Evolutionary conservation across 2,888 invertebrate species (phyloP), one percentile per base, ranked within the genome.

Genomic region (Smittia aterrima): DNA sequence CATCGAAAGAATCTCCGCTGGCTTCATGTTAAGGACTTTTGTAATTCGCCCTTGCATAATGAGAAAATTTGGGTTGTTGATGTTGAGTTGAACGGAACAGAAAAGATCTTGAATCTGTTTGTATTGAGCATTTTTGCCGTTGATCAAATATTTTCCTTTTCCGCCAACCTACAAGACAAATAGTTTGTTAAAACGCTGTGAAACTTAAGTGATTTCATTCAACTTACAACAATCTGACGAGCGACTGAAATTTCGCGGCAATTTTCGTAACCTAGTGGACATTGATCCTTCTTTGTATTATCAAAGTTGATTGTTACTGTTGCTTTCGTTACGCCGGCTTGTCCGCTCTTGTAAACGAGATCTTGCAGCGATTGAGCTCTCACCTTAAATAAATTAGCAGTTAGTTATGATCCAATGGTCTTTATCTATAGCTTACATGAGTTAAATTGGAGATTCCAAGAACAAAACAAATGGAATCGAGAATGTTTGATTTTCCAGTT

Each of bases 1-100:
- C 97, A 99, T 97, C 0, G 94, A 92, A 73, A 97, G 85, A 79
- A 97, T 93, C 91, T 99, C 98, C 62, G 90, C 88, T 0, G 99
- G 97, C 81, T 98, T 99, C 98, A 99, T 99, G 82, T 96, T 98
- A 25, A 99, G 85, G 1, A 99, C 98, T 85, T 99, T 98, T 1
- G 98, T 98, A 77, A 99, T 97, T 77, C 96, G 88, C 0, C 99
- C 99, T 86, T 99, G 99, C 98, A 99, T 98, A 79, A 99, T 99
- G 40, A 99, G 88, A 84, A 98, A 99, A 82, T 99, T 98, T 0
- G 99, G 99, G 85, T 99, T 99, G 84, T 99, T 99, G 1, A 99
- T 96, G 80, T 99, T 99, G 47, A 99, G 85, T 81, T 98, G 97
- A 4, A 99, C 92, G 0, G 97, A 96, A 79, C 96, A 94, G 83